Conservation (phyloP, 2,113 vertebrate genomes). For the Alouatta palliata region DNA sequence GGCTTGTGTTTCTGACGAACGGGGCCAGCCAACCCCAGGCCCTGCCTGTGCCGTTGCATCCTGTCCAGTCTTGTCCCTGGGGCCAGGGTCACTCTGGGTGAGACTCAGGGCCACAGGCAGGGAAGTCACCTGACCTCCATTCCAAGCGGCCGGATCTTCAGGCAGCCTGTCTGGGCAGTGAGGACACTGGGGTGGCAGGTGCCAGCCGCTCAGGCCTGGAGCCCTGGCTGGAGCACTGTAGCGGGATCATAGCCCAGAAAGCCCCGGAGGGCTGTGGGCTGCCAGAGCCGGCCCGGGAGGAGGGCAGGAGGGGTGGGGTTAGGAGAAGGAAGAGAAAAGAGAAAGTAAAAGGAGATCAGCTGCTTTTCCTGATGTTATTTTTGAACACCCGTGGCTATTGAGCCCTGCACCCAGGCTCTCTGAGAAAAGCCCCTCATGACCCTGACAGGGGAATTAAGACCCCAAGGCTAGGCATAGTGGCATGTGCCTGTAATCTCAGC, state of each 20-base stretch:
- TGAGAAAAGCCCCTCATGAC: too few species aligned
- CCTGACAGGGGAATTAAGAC: neutral
- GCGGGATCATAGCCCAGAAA: neutral
- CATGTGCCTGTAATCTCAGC: too few species aligned
- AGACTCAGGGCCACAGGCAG: neutral
- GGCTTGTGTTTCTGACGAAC: conserved; percentile 68
- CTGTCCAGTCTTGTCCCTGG: conserved; percentile 18
- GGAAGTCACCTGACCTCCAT: neutral
- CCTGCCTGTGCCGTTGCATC: neutral
- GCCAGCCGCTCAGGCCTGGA: neutral
- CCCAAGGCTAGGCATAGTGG: too few species aligned
- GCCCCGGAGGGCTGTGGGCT: neutral
- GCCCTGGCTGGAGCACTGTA: neutral
- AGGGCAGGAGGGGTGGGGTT: neutral
- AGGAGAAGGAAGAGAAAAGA: neutral
- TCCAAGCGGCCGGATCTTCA: neutral
- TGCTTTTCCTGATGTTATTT: neutral
- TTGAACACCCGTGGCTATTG: neutral
- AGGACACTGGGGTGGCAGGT: neutral
- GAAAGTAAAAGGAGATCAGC: neutral
- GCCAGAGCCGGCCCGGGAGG: neutral
- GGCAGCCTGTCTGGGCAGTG: neutral
- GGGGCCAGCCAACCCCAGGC: conserved; percentile 56
- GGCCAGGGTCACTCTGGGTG: conserved; percentile 57
- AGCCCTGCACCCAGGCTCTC: neutral